phyloP scores from a whole-genome alignment of 2,888 invertebrate genomes.

The Xanthia icteritia region DNA sequence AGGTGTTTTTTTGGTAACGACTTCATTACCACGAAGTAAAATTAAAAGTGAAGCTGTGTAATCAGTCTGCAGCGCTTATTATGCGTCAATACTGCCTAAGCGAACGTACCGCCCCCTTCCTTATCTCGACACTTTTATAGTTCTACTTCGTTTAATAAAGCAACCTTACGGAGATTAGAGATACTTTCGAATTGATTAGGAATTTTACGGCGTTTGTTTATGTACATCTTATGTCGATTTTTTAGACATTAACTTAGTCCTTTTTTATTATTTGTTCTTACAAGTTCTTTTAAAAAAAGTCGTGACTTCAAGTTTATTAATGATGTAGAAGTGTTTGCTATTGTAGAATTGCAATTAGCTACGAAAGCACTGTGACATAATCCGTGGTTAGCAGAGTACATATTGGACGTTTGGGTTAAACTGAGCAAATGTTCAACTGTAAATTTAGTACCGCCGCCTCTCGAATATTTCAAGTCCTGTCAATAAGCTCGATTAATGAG shows the following conservation, averaged over 20 bases:
- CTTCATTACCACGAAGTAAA: not conserved
- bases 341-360: conserved; percentile 10
- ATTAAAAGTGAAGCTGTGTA: conserved; percentile 1
- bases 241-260: not conserved
- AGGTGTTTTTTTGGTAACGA: not conserved
- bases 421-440: conserved; percentile 10
- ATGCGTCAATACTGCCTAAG: conserved; percentile 9
- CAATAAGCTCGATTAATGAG: conserved; percentile 9
- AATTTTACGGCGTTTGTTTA: conserved; percentile 42
- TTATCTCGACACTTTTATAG: conserved; percentile 28
- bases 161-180: conserved; percentile 34
- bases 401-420: conserved; percentile 2
- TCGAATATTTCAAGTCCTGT: conserved; percentile 1
- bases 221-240: conserved; percentile 27
- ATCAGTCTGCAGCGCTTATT: conserved; percentile 8
- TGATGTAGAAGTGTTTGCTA: not conserved
- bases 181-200: conserved; percentile 51
- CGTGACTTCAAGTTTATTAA: conserved; percentile 3
- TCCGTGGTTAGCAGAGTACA: not conserved
- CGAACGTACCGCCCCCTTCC: conserved; percentile 9
- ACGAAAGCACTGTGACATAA: not conserved
- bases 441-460: not conserved
- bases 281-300: no score
- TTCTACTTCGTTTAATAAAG: conserved; percentile 27
- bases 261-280: conserved; percentile 8